phyloP scores from a whole-genome alignment of 2,113 vertebrate species.

The Dipodomys ordii region DNA sequence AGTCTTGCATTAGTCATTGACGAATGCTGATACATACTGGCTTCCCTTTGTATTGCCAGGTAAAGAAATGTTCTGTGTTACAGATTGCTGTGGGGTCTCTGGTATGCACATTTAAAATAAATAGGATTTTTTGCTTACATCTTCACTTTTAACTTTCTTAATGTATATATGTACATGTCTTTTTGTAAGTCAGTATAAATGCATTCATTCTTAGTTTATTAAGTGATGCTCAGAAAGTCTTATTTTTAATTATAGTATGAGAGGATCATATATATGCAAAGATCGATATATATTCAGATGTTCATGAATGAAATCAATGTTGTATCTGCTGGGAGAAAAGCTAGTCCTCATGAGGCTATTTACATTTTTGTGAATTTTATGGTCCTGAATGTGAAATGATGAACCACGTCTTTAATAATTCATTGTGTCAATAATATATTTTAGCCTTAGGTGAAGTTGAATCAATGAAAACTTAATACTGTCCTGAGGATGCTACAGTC shows the following conservation, averaged over 20 bases:
- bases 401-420: constrained; percentile 17
- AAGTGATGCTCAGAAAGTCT: neutral
- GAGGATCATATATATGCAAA: neutral
- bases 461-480: neutral
- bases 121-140: neutral
- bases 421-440: constrained; percentile 55
- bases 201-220: constrained; percentile 9
- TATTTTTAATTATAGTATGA: neutral
- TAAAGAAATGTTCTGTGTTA: neutral
- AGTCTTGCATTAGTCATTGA: constrained; percentile 29
- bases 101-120: neutral
- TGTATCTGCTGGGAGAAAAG: neutral
- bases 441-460: constrained; percentile 19
- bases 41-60: neutral
- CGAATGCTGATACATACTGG: neutral
- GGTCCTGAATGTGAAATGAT: constrained; percentile 8
- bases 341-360: neutral
- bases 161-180: neutral
- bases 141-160: neutral
- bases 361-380: constrained; percentile 4
- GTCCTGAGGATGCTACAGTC: neutral
- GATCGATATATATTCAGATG: neutral
- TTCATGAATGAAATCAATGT: neutral
- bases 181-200: neutral
- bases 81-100: neutral